phyloP scores from a whole-genome alignment of 2,888 invertebrate species.

The Meliscaeva auricollis region DNA sequence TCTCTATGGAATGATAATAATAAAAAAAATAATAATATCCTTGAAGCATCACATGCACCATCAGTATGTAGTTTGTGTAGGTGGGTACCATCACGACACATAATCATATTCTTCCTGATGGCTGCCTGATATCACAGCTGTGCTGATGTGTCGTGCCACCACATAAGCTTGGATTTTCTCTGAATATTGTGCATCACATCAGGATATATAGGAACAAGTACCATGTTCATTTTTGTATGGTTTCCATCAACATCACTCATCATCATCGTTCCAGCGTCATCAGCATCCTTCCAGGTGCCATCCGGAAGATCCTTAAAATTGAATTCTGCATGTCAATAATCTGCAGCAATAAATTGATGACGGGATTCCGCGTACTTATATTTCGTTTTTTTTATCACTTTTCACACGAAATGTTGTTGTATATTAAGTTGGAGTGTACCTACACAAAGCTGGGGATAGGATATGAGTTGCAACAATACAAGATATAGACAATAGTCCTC shows the following conservation, averaged over 20 bases:
- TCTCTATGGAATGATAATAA: background rate
- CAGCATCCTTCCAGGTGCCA: constrained; percentile 41
- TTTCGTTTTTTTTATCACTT: constrained; percentile 42
- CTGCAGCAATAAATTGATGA: constrained; percentile 58
- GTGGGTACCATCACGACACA: background rate
- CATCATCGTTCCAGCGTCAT: constrained; percentile 30
- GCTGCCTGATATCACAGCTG: background rate
- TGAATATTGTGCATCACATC: background rate
- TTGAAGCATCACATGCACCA: background rate
- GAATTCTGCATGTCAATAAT: constrained; percentile 72
- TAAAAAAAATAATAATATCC: background rate
- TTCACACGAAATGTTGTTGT: constrained; percentile 1
- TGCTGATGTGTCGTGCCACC: background rate
- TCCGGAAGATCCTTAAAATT: constrained; percentile 66
- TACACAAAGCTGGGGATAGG: too few species aligned
- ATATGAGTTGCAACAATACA: background rate
- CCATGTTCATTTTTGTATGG: background rate
- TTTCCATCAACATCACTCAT: constrained; percentile 37
- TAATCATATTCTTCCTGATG: constrained; percentile 24
- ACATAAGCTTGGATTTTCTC: constrained; percentile 19
- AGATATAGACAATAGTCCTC: constrained; percentile 42
- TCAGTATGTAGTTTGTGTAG: background rate
- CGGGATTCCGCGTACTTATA: constrained; percentile 43
- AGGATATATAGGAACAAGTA: background rate
- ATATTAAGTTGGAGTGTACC: background rate